phyloP scores from a whole-genome alignment of 2,797 vertebrate genomes.

The Dermochelys coriacea region DNA sequence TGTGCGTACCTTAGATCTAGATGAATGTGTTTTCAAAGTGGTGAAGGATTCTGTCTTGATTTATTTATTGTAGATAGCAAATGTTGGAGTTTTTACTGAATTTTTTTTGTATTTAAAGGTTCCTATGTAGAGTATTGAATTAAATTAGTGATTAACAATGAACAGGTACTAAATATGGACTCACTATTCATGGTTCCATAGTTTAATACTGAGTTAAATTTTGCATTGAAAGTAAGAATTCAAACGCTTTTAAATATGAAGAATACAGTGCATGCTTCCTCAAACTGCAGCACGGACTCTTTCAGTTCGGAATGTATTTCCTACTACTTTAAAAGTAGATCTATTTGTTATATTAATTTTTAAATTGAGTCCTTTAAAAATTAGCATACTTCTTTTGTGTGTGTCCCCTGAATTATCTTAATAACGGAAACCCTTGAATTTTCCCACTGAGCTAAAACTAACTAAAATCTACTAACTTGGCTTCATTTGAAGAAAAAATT shows the following conservation, averaged over 20 bases:
- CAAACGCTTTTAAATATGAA: not conserved
- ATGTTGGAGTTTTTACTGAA: not conserved
- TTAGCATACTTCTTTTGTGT: no score
- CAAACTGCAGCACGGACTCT: not conserved
- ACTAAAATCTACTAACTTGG: not conserved
- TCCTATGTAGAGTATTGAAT: conserved; percentile 21
- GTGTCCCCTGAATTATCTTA: no score
- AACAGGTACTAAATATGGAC: conserved; percentile 30
- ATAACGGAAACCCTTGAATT: no score
- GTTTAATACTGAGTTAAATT: not conserved
- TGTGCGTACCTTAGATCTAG: not conserved
- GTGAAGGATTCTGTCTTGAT: not conserved
- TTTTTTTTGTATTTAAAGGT: conserved; percentile 24
- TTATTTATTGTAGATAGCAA: not conserved
- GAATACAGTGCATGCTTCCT: not conserved
- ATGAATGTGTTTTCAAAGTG: not conserved
- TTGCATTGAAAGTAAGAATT: not conserved
- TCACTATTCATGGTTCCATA: not conserved
- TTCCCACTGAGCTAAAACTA: not conserved
- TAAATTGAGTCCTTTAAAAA: no score
- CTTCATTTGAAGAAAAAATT: not conserved
- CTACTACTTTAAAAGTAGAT: no score
- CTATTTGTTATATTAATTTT: no score
- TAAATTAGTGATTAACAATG: conserved; percentile 50
- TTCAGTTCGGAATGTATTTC: no score